These are phyloP conservation scores for Clivina fossor DNA, from an alignment of 2,888 invertebrate species.

Conservation along the genomic window DNA sequence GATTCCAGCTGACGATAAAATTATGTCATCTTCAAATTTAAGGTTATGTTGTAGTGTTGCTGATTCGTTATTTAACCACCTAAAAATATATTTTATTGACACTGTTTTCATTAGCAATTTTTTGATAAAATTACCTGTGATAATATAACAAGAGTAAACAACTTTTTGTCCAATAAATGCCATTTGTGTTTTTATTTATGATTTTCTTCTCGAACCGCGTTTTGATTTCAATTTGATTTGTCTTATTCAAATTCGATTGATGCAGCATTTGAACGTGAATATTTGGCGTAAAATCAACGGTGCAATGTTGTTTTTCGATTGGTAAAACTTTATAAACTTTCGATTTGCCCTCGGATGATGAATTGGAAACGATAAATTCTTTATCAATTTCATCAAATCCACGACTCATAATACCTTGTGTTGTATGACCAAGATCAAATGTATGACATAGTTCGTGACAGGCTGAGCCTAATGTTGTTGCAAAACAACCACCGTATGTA, in stretches of 20 bases:
- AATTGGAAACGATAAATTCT: slow-evolving; percentile 67
- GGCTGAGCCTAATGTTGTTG: slow-evolving; percentile 87
- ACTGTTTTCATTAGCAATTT: slow-evolving; percentile 3
- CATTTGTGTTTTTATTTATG: slow-evolving; percentile 58
- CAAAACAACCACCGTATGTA: slow-evolving; percentile 83
- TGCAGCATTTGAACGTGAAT: slow-evolving; percentile 18
- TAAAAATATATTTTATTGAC: slow-evolving; percentile 43
- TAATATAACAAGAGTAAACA: slow-evolving; percentile 67
- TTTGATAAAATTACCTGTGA: slow-evolving; percentile 60
- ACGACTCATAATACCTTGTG: slow-evolving; percentile 89
- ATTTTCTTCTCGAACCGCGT: slow-evolving; percentile 37
- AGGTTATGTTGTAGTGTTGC: slow-evolving; percentile 23
- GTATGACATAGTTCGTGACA: slow-evolving; percentile 94
- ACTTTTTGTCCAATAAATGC: slow-evolving; percentile 64
- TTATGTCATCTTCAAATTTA: slow-evolving; percentile 49
- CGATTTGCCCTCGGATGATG: slow-evolving; percentile 43
- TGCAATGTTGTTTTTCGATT: slow-evolving; percentile 22
- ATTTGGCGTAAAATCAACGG: slow-evolving; percentile 26
- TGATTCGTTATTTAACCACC: slow-evolving; percentile 55
- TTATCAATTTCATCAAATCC: slow-evolving; percentile 83
- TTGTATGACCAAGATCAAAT: slow-evolving; percentile 90
- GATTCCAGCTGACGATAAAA: slow-evolving; percentile 65
- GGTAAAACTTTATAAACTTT: slow-evolving; percentile 40
- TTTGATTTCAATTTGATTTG: slow-evolving; percentile 23
- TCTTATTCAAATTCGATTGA: slow-evolving; percentile 10